Evolutionary conservation across 1,140 invertebrate genomes (phyloP).

Genomic region (Sarcophaga peregrina): DNA sequence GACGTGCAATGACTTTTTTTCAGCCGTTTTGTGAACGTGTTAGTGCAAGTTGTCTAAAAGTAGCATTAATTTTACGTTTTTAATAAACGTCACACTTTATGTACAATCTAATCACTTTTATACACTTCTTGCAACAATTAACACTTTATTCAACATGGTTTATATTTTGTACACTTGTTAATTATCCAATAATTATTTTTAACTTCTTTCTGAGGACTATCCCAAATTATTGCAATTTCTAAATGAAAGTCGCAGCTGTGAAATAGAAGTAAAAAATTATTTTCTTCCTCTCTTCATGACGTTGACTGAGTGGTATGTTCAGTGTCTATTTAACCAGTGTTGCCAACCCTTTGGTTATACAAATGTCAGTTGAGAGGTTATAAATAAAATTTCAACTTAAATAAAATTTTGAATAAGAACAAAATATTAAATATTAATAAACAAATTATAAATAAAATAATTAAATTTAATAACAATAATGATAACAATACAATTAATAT

Average conservation of each 20-base stretch:
- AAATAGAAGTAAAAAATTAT: background rate
- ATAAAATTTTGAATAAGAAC: no score
- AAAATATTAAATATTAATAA: no score
- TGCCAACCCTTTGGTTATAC: no score
- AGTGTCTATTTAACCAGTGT: no score
- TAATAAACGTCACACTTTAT: background rate
- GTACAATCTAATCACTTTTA: no score
- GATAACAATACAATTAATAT: no score
- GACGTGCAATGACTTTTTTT: constrained; percentile 20
- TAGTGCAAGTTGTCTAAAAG: background rate
- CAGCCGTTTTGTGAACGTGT: background rate
- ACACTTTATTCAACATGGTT: no score
- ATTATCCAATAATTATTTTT: background rate
- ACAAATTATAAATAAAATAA: no score
- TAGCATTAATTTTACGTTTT: background rate
- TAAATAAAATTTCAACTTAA: background rate
- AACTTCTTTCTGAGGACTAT: background rate
- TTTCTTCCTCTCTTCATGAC: background rate
- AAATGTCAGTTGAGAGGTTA: background rate
- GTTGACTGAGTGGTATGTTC: background rate
- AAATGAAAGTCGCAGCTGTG: constrained; percentile 6
- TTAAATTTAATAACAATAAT: no score
- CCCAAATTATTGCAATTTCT: background rate
- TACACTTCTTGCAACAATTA: no score
- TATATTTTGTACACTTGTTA: background rate